Conservation (phyloP, 2,888 invertebrate species). For the Macrosiphum euphorbiae region DNA sequence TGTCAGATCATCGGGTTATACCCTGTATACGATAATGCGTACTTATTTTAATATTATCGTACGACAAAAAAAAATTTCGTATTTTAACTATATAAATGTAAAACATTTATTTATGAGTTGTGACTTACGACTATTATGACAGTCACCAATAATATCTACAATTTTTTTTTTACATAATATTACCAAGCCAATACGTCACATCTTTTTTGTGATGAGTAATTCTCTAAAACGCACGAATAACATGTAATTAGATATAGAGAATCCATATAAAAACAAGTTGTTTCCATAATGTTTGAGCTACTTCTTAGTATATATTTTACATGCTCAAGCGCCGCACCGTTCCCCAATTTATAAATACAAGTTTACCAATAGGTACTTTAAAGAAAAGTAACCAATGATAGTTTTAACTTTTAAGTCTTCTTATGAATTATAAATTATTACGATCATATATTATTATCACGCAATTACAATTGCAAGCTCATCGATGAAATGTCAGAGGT, state of each 20-base stretch:
- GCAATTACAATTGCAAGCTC: not conserved
- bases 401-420: not conserved
- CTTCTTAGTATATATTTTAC: not conserved
- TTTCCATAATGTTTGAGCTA: not conserved
- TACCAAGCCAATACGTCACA: not conserved
- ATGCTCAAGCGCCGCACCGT: not conserved
- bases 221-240: not conserved
- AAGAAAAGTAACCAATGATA: not conserved
- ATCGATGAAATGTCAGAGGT: not conserved
- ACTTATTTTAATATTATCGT: not conserved
- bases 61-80: not conserved
- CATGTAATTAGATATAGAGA: not conserved
- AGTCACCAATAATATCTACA: not conserved
- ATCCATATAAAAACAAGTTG: not conserved
- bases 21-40: not conserved
- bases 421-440: not conserved
- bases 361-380: not conserved
- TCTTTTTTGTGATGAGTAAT: not conserved
- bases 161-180: not conserved
- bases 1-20: not conserved
- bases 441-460: not conserved
- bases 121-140: not conserved
- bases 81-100: not conserved
- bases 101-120: not conserved
- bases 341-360: not conserved